phyloP scores from a whole-genome alignment of 2,888 invertebrate species.

The Morinoia aosen region DNA sequence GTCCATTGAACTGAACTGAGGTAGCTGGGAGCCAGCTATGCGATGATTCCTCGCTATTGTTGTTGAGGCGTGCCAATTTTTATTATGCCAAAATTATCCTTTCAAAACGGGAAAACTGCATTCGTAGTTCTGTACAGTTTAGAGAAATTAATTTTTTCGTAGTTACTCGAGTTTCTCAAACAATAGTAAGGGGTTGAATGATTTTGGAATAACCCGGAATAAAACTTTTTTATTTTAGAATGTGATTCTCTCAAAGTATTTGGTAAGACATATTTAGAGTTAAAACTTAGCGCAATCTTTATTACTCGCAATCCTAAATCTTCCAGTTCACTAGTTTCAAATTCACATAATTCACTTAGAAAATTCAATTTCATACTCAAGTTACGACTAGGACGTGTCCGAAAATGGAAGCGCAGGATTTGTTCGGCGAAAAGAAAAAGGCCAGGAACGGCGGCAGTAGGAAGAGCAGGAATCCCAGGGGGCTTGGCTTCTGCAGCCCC shows the following conservation, averaged over 20 bases:
- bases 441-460: background rate
- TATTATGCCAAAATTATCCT: background rate
- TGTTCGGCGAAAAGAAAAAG: background rate
- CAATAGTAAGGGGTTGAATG: background rate
- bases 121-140: background rate
- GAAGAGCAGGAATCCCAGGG: constrained; percentile 49
- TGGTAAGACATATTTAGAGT: background rate
- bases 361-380: background rate
- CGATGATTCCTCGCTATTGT: background rate
- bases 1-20: background rate
- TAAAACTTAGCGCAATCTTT: background rate
- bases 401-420: background rate
- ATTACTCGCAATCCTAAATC: background rate
- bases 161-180: background rate
- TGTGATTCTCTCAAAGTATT: background rate
- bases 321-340: background rate
- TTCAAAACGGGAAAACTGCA: background rate
- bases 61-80: background rate
- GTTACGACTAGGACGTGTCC: background rate
- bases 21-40: background rate
- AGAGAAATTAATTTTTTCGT: background rate
- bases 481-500: constrained; percentile 34
- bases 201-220: background rate
- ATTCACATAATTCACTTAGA: background rate
- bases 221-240: background rate